Conservation (phyloP, 2,888 invertebrate genomes). For the Onthophagus sagittarius region DNA sequence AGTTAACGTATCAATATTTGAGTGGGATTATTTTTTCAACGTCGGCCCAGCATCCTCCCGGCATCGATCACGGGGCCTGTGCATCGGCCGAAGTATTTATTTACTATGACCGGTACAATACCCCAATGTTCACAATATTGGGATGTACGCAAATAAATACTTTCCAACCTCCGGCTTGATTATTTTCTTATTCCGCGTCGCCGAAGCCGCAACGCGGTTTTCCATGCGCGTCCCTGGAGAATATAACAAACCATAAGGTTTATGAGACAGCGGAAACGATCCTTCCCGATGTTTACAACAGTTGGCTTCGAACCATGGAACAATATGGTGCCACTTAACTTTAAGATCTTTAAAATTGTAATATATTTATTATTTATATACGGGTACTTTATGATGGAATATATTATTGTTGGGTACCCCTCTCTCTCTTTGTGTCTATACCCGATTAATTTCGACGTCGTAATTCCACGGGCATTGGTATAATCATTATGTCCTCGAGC, state of each 20-base stretch:
- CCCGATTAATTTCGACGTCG: background rate
- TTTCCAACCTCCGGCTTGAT: slow-evolving; percentile 28
- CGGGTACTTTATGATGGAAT: background rate
- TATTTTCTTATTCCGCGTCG: slow-evolving; percentile 26
- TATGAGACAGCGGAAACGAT: slow-evolving; percentile 24
- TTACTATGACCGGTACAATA: slow-evolving; percentile 29
- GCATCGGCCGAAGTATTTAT: slow-evolving; percentile 27
- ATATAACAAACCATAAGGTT: slow-evolving; percentile 28
- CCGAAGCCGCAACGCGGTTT: background rate
- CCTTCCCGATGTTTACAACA: background rate
- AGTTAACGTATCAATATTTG: slow-evolving; percentile 30
- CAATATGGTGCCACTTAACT: background rate
- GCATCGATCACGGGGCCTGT: slow-evolving; percentile 26
- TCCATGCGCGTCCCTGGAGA: slow-evolving; percentile 14
- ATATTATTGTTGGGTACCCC: background rate
- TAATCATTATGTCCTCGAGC: slow-evolving; percentile 24
- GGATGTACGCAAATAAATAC: slow-evolving; percentile 29
- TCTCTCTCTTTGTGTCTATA: background rate
- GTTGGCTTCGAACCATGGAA: background rate
- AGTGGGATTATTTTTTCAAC: slow-evolving; percentile 31
- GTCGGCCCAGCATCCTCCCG: slow-evolving; percentile 28
- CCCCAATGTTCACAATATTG: slow-evolving; percentile 32
- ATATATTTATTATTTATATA: background rate
- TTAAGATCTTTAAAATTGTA: too few species aligned
- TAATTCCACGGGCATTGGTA: background rate